Percentiles rank a stretch among this genome's conserved stretches.
Evolutionary conservation across 1,140 invertebrate genomes (phyloP).

Genomic region (Chironomus tepperi): DNA sequence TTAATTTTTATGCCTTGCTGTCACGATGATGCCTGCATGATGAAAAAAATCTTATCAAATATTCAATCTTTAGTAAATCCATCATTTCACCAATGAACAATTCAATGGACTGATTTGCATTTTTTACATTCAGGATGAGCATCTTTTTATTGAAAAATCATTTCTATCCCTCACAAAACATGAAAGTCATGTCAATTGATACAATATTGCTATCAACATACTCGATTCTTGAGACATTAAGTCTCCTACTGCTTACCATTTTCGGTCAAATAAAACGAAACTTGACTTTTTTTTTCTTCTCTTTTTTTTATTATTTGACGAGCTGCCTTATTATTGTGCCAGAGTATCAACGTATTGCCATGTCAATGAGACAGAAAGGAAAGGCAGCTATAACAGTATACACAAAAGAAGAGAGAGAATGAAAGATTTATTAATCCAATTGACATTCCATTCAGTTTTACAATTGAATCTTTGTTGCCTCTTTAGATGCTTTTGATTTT

Average conservation of each 20-base stretch:
- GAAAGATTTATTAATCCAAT: slow-evolving; percentile 14
- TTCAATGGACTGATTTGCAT: slow-evolving; percentile 17
- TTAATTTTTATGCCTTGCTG: slow-evolving; percentile 15
- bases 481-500: no score
- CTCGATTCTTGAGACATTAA: neutral
- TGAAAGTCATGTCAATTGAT: neutral
- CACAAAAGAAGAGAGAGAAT: neutral
- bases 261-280: neutral
- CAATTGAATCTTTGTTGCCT: neutral
- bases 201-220: neutral
- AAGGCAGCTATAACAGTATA: neutral
- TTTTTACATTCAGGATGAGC: neutral
- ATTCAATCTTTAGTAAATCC: slow-evolving; percentile 22
- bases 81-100: neutral
- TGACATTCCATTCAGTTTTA: neutral
- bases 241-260: slow-evolving; percentile 10
- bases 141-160: neutral
- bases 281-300: neutral
- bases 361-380: neutral
- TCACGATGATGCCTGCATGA: slow-evolving; percentile 4
- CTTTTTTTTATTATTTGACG: neutral
- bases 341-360: neutral
- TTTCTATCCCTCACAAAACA: neutral
- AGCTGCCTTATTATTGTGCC: slow-evolving; percentile 11
- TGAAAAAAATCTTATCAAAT: slow-evolving; percentile 11